Evolutionary conservation across 2,888 invertebrate genomes (phyloP).

Genomic region (Hetaerina titia): DNA sequence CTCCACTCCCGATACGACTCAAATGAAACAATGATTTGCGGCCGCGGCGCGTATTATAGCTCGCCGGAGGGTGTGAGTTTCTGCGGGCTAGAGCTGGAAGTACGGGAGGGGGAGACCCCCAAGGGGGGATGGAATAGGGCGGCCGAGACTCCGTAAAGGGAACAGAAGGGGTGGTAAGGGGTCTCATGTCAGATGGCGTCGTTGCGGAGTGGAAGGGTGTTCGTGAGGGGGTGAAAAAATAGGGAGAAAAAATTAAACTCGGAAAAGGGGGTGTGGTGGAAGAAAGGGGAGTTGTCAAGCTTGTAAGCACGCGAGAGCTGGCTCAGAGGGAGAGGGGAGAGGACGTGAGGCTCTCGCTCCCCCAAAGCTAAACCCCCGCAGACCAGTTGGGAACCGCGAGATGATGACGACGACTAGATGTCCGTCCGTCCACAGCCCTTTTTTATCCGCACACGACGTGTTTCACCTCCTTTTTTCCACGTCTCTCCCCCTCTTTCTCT

Average conservation of each 20-base stretch:
- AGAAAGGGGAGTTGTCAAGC: neutral
- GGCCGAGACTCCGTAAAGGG: no score
- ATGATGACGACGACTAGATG: conserved; percentile 16
- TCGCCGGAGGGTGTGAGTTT: no score
- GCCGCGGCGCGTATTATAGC: no score
- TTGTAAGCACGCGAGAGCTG: neutral
- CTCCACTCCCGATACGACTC: no score
- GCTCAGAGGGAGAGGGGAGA: neutral
- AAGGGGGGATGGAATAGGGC: no score
- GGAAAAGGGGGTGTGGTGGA: neutral
- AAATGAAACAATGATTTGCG: no score
- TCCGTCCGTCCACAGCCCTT: neutral
- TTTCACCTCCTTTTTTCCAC: neutral
- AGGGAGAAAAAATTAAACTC: neutral
- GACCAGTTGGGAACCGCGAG: neutral
- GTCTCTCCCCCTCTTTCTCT: no score
- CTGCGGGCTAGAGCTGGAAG: no score
- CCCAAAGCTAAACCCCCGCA: neutral
- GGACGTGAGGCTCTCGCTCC: neutral
- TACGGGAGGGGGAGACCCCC: no score
- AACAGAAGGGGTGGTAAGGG: no score
- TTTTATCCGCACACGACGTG: neutral
- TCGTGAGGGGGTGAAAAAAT: neutral
- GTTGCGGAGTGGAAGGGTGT: neutral
- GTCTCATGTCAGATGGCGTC: no score